phyloP scores from a whole-genome alignment of 1,140 invertebrate species.

The Drosophila biarmipes region DNA sequence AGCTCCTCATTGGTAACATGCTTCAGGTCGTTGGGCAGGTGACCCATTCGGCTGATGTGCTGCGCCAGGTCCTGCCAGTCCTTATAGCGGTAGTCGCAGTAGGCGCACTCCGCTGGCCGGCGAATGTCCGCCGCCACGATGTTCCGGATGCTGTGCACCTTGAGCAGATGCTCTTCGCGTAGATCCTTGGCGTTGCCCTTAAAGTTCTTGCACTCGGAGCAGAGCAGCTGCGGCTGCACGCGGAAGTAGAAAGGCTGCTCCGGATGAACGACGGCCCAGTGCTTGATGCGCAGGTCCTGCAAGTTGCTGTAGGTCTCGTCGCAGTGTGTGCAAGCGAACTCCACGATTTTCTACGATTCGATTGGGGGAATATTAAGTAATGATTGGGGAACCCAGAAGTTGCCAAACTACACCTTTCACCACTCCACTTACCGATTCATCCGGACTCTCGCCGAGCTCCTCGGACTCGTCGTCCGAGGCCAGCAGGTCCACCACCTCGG shows the following conservation, averaged over 20 bases:
- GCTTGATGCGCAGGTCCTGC: constrained; percentile 35
- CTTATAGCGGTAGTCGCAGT: constrained; percentile 39
- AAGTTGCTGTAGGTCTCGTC: constrained; percentile 19
- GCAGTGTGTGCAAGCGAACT: constrained; percentile 58
- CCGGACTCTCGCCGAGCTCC: neutral
- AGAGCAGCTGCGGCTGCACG: constrained; percentile 54
- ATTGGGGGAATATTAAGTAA: neutral
- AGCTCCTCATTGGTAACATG: constrained; percentile 38
- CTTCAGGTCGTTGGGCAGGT: constrained; percentile 59
- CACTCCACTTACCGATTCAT: constrained; percentile 15
- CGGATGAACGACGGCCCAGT: constrained; percentile 43
- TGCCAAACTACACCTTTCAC: neutral
- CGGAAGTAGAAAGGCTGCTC: constrained; percentile 59
- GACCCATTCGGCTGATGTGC: constrained; percentile 25
- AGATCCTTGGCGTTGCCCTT: constrained; percentile 42
- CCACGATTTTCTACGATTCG: constrained; percentile 5
- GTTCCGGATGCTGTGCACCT: constrained; percentile 8
- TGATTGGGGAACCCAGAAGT: neutral
- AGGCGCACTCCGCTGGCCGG: constrained; percentile 46
- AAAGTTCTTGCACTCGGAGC: constrained; percentile 39
- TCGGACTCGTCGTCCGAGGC: constrained; percentile 52
- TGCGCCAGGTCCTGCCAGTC: constrained; percentile 11
- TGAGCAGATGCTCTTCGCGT: constrained; percentile 36
- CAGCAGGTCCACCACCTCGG: constrained; percentile 48
- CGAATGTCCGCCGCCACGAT: constrained; percentile 50